phyloP scores from a whole-genome alignment of 2,113 vertebrate genomes.

The Glaucidium brasilianum region DNA sequence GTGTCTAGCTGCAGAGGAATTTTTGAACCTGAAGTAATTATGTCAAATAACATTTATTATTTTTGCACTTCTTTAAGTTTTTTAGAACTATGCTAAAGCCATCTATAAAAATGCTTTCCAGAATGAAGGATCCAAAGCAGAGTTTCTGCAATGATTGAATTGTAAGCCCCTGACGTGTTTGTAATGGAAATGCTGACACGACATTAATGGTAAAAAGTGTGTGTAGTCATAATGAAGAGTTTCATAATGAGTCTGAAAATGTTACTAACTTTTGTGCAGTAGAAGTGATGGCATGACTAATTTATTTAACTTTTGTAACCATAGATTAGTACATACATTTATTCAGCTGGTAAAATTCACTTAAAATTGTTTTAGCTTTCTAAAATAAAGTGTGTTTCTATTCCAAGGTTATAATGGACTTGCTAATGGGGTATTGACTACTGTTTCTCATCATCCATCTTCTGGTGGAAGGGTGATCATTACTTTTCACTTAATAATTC shows the following conservation, averaged over 20 bases:
- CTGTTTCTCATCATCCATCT: constrained; percentile 55
- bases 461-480: constrained; percentile 40
- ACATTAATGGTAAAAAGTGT: background rate
- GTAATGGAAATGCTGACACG: background rate
- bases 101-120: background rate
- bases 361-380: constrained; percentile 52
- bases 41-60: background rate
- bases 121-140: background rate
- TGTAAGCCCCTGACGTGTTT: background rate
- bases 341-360: constrained; percentile 56
- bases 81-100: background rate
- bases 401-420: constrained; percentile 62
- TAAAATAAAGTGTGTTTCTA: constrained; percentile 47
- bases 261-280: background rate
- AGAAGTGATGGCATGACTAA: background rate
- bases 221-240: background rate
- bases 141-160: background rate
- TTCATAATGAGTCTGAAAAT: constrained; percentile 18
- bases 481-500: constrained; percentile 57
- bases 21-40: background rate
- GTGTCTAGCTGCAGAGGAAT: background rate
- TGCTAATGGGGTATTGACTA: constrained; percentile 70
- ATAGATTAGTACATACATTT: background rate
- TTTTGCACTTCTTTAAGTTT: background rate
- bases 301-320: constrained; percentile 49